Conservation (phyloP, 2,888 invertebrate genomes). For the Drosophila formosana region DNA sequence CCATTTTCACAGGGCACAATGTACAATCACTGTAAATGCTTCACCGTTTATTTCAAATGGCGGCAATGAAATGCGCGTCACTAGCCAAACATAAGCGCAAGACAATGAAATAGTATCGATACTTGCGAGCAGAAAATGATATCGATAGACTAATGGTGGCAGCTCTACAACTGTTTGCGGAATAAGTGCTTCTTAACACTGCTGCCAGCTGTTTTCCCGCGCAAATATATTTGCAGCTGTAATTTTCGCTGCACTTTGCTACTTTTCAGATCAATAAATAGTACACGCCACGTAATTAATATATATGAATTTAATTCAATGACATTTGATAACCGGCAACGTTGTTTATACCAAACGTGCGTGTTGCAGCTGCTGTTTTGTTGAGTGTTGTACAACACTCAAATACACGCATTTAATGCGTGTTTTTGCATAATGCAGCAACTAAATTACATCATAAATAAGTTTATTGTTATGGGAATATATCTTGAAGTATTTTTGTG, state of each 20-base stretch:
- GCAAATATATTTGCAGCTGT: conserved; percentile 40
- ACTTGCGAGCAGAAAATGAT: neutral
- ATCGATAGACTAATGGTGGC: conserved; percentile 28
- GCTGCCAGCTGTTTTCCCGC: conserved; percentile 58
- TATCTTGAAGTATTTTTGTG: neutral
- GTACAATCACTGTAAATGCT: conserved; percentile 11
- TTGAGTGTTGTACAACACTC: conserved; percentile 39
- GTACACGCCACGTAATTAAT: neutral
- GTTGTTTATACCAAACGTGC: conserved; percentile 44
- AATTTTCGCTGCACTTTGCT: neutral
- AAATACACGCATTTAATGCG: neutral
- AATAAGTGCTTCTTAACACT: conserved; percentile 32
- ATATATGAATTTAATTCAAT: neutral
- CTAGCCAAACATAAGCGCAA: conserved; percentile 36
- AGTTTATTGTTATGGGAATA: neutral
- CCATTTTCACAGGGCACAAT: conserved; percentile 62
- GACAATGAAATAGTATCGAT: conserved; percentile 32
- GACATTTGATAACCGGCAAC: conserved; percentile 13
- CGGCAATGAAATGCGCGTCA: conserved; percentile 68
- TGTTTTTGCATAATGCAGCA: neutral
- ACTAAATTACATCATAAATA: too few relatives aligned
- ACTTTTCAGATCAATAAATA: neutral
- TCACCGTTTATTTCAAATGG: conserved; percentile 68
- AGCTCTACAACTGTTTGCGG: conserved; percentile 1
- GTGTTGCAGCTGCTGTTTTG: conserved; percentile 53